Percentiles rank a stretch among this genome's conserved stretches.
phyloP scores from a whole-genome alignment of 2,797 vertebrate genomes.

The Poeciliopsis paucimaculata region DNA sequence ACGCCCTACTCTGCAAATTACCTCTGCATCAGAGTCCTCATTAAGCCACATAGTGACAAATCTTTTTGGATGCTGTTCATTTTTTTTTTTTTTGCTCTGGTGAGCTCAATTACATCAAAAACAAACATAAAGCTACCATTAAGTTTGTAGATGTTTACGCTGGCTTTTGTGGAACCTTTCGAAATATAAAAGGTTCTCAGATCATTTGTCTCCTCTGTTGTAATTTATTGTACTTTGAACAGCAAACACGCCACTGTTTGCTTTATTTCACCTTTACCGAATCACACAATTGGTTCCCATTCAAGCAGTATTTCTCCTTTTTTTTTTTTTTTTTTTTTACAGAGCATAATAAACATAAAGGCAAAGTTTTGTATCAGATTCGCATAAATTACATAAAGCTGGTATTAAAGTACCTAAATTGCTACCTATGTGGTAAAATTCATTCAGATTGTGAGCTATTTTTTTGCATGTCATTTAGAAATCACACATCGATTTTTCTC shows the following conservation, averaged over 20 bases:
- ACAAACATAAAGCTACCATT: neutral
- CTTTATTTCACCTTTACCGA: constrained; percentile 6
- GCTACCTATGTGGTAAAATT: neutral
- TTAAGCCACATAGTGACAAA: neutral
- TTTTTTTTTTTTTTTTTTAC: neutral
- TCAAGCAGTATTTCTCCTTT: neutral
- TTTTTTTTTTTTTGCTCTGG: neutral
- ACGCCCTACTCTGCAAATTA: too few species aligned
- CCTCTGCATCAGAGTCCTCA: too few species aligned
- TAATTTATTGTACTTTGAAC: constrained; percentile 47
- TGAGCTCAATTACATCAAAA: neutral
- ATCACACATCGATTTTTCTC: too few species aligned
- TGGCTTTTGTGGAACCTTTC: neutral
- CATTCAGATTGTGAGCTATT: neutral
- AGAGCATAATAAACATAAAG: neutral
- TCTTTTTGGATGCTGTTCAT: neutral
- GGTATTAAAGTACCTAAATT: neutral
- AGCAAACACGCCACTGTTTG: constrained; percentile 35
- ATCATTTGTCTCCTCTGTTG: neutral
- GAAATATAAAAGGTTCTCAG: neutral
- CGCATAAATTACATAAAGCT: neutral
- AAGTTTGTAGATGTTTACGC: neutral
- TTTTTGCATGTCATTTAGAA: neutral
- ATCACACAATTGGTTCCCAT: neutral
- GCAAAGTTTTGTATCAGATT: neutral